phyloP scores from a whole-genome alignment of 2,797 vertebrate species.

The Helarctos malayanus region DNA sequence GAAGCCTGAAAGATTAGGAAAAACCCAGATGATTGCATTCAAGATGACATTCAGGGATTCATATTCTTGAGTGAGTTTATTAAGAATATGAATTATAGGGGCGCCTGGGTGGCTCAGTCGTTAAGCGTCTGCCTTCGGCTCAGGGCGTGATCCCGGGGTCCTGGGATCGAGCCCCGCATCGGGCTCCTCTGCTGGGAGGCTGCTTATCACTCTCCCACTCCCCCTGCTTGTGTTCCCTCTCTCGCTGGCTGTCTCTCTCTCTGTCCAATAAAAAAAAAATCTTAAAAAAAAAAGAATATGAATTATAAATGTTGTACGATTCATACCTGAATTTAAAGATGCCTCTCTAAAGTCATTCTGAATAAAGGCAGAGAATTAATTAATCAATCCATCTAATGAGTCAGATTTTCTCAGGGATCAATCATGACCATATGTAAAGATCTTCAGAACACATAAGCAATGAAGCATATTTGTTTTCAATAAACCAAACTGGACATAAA shows the following conservation, averaged over 20 bases:
- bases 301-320: background rate
- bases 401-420: background rate
- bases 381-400: background rate
- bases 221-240: too few species aligned
- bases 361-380: background rate
- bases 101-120: too few species aligned
- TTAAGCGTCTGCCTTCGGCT: too few species aligned
- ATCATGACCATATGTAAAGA: background rate
- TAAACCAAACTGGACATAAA: background rate
- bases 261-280: too few species aligned
- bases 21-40: background rate
- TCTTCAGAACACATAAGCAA: background rate
- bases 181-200: too few species aligned
- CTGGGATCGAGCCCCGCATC: too few species aligned
- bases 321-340: slow-evolving; percentile 9
- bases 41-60: background rate
- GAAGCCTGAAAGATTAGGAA: background rate
- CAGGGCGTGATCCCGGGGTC: too few species aligned
- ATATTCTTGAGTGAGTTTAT: slow-evolving; percentile 43
- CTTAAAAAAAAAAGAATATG: background rate
- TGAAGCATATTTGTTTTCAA: background rate
- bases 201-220: too few species aligned
- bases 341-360: background rate
- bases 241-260: too few species aligned
- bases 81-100: slow-evolving; percentile 27